Percentiles rank a stretch among this genome's conserved stretches.
Conservation (phyloP, 2,888 invertebrate genomes). For the Leucania comma region DNA sequence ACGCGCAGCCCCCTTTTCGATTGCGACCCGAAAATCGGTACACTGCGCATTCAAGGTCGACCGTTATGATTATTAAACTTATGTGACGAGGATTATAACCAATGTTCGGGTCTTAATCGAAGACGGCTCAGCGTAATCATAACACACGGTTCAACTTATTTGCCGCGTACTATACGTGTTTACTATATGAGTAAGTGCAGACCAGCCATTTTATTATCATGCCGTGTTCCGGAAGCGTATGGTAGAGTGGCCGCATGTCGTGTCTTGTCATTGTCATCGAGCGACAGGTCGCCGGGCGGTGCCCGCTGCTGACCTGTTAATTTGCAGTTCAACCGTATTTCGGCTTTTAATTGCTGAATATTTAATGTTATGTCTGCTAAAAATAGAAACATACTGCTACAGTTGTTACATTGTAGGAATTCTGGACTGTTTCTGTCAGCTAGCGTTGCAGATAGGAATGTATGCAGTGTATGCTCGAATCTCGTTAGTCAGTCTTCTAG, state of each 20-base stretch:
- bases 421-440: background rate
- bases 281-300: conserved; percentile 43
- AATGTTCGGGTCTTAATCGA: too few species aligned
- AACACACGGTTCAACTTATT: too few species aligned
- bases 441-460: conserved; percentile 9
- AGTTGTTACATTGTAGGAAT: background rate
- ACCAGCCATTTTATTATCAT: conserved; percentile 25
- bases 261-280: conserved; percentile 46
- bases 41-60: too few species aligned
- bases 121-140: too few species aligned
- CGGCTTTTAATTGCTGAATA: conserved; percentile 5
- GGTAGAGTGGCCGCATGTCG: conserved; percentile 31
- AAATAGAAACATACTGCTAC: background rate
- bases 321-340: conserved; percentile 37
- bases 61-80: too few species aligned
- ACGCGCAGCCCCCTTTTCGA: too few species aligned
- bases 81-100: too few species aligned
- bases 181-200: conserved; percentile 11
- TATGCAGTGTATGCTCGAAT: background rate
- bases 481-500: background rate
- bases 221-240: conserved; percentile 44
- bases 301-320: conserved; percentile 39
- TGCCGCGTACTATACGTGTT: conserved; percentile 7
- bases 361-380: background rate
- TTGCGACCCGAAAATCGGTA: too few species aligned